phyloP scores from a whole-genome alignment of 1,140 invertebrate species.

The Frieseomelitta varia region DNA sequence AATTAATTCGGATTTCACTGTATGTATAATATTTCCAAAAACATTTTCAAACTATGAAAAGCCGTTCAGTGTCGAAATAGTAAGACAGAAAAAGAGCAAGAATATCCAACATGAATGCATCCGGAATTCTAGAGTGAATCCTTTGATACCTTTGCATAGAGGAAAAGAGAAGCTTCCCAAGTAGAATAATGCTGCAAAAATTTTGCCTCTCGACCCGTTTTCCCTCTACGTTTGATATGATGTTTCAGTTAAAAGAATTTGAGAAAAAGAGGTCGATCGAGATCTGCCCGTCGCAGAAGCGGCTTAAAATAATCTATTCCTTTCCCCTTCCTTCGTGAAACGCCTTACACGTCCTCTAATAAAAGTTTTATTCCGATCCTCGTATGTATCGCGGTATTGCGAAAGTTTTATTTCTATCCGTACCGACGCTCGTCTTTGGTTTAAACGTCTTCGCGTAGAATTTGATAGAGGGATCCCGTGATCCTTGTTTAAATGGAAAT shows the following conservation, averaged over 20 bases:
- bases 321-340: not conserved
- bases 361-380: slow-evolving; percentile 4
- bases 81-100: no score
- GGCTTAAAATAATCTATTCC: not conserved
- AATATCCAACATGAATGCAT: no score
- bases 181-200: not conserved
- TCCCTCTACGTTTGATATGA: not conserved
- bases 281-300: not conserved
- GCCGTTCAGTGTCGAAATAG: no score
- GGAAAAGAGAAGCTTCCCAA: not conserved
- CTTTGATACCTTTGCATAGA: not conserved
- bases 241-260: not conserved
- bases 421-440: not conserved
- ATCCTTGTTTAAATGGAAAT: not conserved
- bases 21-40: no score
- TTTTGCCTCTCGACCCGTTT: not conserved
- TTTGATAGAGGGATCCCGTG: not conserved
- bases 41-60: no score
- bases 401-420: not conserved
- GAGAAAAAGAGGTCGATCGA: not conserved
- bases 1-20: no score
- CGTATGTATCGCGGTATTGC: not conserved
- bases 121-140: no score
- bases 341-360: not conserved
- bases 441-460: not conserved